Base-by-base conservation (phyloP, 2,113 vertebrate species). In the Bufo bufo region DNA sequence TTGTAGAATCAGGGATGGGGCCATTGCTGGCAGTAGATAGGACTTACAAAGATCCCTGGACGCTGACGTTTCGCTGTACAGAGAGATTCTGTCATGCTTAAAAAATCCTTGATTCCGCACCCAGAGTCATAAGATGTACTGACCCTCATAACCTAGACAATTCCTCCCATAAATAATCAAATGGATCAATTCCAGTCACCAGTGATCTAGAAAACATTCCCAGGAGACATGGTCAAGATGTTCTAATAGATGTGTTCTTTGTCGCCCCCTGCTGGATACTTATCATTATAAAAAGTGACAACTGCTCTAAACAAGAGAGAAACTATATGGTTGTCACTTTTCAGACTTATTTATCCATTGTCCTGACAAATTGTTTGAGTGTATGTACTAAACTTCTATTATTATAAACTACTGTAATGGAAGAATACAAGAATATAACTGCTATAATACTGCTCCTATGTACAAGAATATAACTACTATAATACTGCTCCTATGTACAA, bases 41-140 rank as follows among this genome's bases (percentile, higher is more conserved):
- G 79, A 69, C 66, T 49, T 65, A 20, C 12, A 33, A 16, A 3
- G 33, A 33, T 23, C 58, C 61, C 56, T 81, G 6, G 56, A 43
- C 12, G 56, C 79, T 81, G 56, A 63, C 56, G 4, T 9, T 59
- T 80, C 20, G 9, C 3, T 56, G 20, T 78, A 54, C 13, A 43
- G 3, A 58, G 43, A 43, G 77, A 16, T 83, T 69, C 16, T 69
- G 81, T 83, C 81, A 83, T 83, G 81, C 45, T 33, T 65, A 23
- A 83, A 83, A 66, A 50, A 83, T 83, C 58, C 19, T n/a, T 23
- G 12, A 8, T 5, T 20, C 61, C 81, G 6, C 81, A 69, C 81
- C 81, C 81, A 47, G 59, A n/a, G 45, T 50, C 80, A 52, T 65
- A 49, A 16, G 45, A 83, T 17, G 45, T 50, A 20, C 72, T 75